A percentile compares a stretch with the other conserved stretches of the same genome.
These are phyloP conservation scores for Aotus griseimembra DNA, from an alignment of 2,797 vertebrate genomes.

Conservation along the genomic window DNA sequence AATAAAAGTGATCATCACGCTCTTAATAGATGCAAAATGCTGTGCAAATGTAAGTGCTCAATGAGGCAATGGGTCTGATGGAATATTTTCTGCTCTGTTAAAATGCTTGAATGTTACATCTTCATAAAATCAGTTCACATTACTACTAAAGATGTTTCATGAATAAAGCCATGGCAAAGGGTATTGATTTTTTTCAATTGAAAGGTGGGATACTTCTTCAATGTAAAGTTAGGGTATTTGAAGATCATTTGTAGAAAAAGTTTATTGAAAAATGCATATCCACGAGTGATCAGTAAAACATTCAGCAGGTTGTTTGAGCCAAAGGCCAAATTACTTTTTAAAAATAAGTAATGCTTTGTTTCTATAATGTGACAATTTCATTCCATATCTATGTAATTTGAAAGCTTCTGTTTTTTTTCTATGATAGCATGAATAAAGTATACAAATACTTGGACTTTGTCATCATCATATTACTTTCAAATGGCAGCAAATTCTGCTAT, in stretches of 20 bases:
- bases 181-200: not conserved
- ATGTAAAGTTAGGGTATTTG: not conserved
- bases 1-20: slow-evolving; percentile 9
- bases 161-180: not conserved
- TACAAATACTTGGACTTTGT: not conserved
- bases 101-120: not conserved
- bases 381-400: not conserved
- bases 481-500: not conserved
- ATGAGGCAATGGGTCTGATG: not conserved
- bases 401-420: not conserved
- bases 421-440: not conserved
- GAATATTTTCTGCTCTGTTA: slow-evolving; percentile 29
- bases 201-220: not conserved
- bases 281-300: not conserved
- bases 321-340: not conserved
- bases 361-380: not conserved
- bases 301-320: not conserved
- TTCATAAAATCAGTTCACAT: slow-evolving; percentile 3
- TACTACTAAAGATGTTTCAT: not conserved
- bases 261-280: not conserved
- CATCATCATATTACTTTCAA: not conserved
- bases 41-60: slow-evolving; percentile 44
- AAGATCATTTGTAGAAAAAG: not conserved
- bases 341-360: slow-evolving; percentile 26
- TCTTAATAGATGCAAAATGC: slow-evolving; percentile 34